Evolutionary conservation across 2,797 vertebrate genomes (phyloP).

Genomic region (Catamblyrhynchus diadema): DNA sequence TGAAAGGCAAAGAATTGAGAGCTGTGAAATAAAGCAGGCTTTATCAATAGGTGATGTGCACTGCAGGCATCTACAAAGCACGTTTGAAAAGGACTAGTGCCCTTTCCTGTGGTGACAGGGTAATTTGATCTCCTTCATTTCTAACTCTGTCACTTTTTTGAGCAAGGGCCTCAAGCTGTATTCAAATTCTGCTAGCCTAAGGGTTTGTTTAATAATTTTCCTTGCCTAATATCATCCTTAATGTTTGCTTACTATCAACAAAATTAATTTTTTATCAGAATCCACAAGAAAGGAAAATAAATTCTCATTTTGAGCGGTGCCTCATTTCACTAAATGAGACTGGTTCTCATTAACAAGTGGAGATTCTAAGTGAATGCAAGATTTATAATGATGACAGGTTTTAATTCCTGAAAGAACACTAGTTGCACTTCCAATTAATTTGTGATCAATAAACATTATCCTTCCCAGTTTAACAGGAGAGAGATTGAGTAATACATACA

Average conservation of each 20-base stretch:
- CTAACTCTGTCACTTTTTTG: slow-evolving; percentile 64
- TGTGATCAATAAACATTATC: not conserved
- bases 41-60: slow-evolving; percentile 79
- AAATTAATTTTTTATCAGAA: slow-evolving; percentile 37
- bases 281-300: not conserved
- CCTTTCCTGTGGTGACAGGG: slow-evolving; percentile 73
- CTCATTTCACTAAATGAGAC: not conserved
- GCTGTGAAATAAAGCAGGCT: slow-evolving; percentile 79
- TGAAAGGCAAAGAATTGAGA: slow-evolving; percentile 77
- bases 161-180: slow-evolving; percentile 68
- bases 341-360: not conserved
- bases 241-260: slow-evolving; percentile 61
- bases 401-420: not conserved
- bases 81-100: slow-evolving; percentile 69
- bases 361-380: not conserved
- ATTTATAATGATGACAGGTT: not conserved
- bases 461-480: not conserved
- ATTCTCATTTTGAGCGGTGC: not conserved
- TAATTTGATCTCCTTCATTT: slow-evolving; percentile 79
- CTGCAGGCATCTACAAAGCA: slow-evolving; percentile 74
- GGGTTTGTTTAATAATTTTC: slow-evolving; percentile 67
- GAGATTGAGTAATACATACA: slow-evolving; percentile 73
- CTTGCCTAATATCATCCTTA: slow-evolving; percentile 57
- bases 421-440: slow-evolving; percentile 17
- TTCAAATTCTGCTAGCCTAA: slow-evolving; percentile 63